Evolutionary conservation across 2,888 invertebrate genomes (phyloP).

Genomic region (Calliscelio sp.): DNA sequence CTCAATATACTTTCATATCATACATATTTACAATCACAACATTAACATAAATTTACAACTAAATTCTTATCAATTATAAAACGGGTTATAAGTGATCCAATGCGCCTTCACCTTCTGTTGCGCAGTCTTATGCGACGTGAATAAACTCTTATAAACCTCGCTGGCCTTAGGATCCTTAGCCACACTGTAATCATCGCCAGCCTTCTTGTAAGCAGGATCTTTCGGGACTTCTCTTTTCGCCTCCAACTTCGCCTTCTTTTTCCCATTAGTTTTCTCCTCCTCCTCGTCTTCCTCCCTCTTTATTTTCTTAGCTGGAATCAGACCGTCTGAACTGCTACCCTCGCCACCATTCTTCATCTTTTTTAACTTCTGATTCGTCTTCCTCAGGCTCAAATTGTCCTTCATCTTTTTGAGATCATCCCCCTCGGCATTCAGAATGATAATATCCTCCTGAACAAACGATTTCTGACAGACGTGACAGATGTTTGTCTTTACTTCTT

Average conservation of each 20-base stretch:
- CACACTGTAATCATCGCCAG: slow-evolving; percentile 91
- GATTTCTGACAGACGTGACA: slow-evolving; percentile 91
- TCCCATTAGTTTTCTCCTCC: slow-evolving; percentile 67
- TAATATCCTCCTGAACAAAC: slow-evolving; percentile 92
- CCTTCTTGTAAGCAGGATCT: slow-evolving; percentile 93
- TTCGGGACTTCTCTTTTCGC: slow-evolving; percentile 86
- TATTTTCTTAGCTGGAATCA: slow-evolving; percentile 42
- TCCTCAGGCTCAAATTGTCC: slow-evolving; percentile 90
- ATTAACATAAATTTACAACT: too few species aligned
- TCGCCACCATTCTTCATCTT: slow-evolving; percentile 88
- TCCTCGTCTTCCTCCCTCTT: slow-evolving; percentile 60
- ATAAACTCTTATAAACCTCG: slow-evolving; percentile 97
- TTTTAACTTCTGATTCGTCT: slow-evolving; percentile 89
- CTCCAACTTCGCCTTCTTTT: slow-evolving; percentile 73
- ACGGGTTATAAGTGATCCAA: slow-evolving; percentile 99
- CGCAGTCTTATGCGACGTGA: slow-evolving; percentile 96
- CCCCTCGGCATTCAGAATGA: slow-evolving; percentile 92
- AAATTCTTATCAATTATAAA: slow-evolving; percentile 91
- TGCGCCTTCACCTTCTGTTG: slow-evolving; percentile 95
- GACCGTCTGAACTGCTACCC: slow-evolving; percentile 18
- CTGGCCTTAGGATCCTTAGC: slow-evolving; percentile 96
- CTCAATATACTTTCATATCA: too few species aligned
- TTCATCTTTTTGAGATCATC: slow-evolving; percentile 87
- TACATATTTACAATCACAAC: too few species aligned
- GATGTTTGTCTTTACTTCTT: slow-evolving; percentile 92